Evolutionary conservation across 2,113 vertebrate species (phyloP), one percentile per base, ranked within the genome.

Genomic region (Origma solitaria): DNA sequence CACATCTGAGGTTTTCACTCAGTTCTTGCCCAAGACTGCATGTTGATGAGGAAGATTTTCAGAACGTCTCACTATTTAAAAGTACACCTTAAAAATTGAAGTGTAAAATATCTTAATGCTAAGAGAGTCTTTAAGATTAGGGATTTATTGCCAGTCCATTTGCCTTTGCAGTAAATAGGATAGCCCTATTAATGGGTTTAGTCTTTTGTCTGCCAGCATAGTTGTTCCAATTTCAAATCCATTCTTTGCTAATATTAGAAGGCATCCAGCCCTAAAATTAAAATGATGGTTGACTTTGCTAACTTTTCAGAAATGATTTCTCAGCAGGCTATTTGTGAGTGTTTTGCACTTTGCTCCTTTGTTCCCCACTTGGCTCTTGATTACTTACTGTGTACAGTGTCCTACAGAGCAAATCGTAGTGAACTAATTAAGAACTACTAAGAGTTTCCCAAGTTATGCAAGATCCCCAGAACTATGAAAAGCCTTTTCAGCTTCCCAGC

Each of bases 371-470:
- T 88, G 78, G 66, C 82, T 86, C 76, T 83, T 82, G 62, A 81
- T 88, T 73, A 47, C 64, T 93, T 83, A 47, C 61, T 90, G 47
- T n/a, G 35, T 75, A 37, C 66, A 50, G 80, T 60, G 51, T 95
- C 92, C 90, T 44, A n/a, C 88, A 68, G 94, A 95, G 95, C 51
- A 88, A 86, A 70, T 42, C 0, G 0, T 70, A 83, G 76, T 35
- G 51, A 82, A 94, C 82, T 96, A 96, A 97, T 96, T 96, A 96
- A 88, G 82, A 96, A 7, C 75, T 90, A 84, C 60, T 76, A 62
- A 40, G 86, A 92, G 64, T 57, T 96, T 82, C 76, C 60, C 56
- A 54, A 92, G 87, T 86, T 96, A 96, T 80, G 82, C 87, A 83
- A 96, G 93, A 95, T 96, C 85, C 71, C 20, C 64, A 66, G 82